Conservation (phyloP, 2,888 invertebrate species). For the Stegophylla sp. region DNA sequence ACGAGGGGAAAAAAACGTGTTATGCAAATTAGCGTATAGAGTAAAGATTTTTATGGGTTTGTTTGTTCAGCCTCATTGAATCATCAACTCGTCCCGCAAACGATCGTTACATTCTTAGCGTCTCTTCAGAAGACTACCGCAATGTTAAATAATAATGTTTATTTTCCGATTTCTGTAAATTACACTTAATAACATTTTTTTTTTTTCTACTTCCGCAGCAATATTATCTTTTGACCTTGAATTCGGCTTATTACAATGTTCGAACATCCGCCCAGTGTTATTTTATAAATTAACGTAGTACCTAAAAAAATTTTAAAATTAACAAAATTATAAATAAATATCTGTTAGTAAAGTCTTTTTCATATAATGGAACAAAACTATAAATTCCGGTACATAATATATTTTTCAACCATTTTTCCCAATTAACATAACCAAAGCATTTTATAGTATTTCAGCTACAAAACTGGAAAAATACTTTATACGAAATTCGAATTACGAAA, state of each 20-base stretch:
- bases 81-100: conserved; percentile 35
- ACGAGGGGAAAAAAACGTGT: conserved; percentile 36
- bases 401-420: background rate
- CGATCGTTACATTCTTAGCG: conserved; percentile 31
- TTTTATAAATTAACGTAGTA: conserved; percentile 9
- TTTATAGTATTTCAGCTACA: no score
- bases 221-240: background rate
- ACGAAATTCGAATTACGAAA: background rate
- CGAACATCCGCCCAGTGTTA: background rate
- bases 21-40: conserved; percentile 39
- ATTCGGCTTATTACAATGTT: background rate
- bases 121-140: conserved; percentile 20
- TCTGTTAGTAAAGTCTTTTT: background rate
- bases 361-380: conserved; percentile 8
- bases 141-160: conserved; percentile 15
- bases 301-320: no score
- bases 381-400: background rate
- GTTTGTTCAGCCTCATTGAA: conserved; percentile 51
- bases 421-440: no score
- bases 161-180: conserved; percentile 25
- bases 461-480: no score
- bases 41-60: conserved; percentile 52
- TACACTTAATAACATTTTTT: conserved; percentile 5
- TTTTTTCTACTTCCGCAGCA: conserved; percentile 5
- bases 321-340: background rate